phyloP scores from a whole-genome alignment of 2,888 invertebrate genomes.

The Drosophila tanythrix region DNA sequence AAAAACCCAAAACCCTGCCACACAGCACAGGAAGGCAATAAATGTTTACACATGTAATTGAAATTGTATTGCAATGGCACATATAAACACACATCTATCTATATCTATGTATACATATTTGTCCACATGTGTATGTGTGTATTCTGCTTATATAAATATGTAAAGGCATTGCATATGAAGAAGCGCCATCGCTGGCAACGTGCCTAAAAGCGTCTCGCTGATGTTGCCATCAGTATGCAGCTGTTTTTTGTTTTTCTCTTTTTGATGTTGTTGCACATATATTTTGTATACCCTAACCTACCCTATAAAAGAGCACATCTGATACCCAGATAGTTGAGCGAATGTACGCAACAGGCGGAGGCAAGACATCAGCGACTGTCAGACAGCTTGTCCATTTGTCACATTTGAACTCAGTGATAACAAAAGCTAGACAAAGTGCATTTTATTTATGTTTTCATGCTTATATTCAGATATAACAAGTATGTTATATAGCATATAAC shows the following conservation, averaged over 20 bases:
- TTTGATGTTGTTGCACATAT: neutral
- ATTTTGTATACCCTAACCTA: slow-evolving; percentile 20
- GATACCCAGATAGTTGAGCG: neutral
- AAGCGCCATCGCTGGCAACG: slow-evolving; percentile 42
- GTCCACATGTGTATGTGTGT: neutral
- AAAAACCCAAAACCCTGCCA: slow-evolving; percentile 19
- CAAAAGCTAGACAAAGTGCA: neutral
- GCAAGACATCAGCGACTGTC: neutral
- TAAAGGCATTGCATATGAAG: slow-evolving; percentile 39
- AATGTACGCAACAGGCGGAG: slow-evolving; percentile 7
- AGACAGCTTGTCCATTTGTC: neutral
- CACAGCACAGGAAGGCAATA: slow-evolving; percentile 60
- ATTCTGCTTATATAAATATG: slow-evolving; percentile 6
- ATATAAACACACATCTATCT: slow-evolving; percentile 27
- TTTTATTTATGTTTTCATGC: neutral
- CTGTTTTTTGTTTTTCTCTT: slow-evolving; percentile 15
- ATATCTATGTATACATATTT: neutral
- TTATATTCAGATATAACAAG: neutral
- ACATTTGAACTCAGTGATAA: neutral
- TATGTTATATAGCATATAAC: too few relatives aligned
- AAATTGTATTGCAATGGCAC: slow-evolving; percentile 75
- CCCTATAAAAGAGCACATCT: too few relatives aligned
- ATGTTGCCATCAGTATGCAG: slow-evolving; percentile 67
- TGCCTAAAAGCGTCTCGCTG: slow-evolving; percentile 63
- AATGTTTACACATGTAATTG: slow-evolving; percentile 78